Evolutionary conservation across 2,888 invertebrate genomes (phyloP).

Genomic region (Eremobia ochroleuca): DNA sequence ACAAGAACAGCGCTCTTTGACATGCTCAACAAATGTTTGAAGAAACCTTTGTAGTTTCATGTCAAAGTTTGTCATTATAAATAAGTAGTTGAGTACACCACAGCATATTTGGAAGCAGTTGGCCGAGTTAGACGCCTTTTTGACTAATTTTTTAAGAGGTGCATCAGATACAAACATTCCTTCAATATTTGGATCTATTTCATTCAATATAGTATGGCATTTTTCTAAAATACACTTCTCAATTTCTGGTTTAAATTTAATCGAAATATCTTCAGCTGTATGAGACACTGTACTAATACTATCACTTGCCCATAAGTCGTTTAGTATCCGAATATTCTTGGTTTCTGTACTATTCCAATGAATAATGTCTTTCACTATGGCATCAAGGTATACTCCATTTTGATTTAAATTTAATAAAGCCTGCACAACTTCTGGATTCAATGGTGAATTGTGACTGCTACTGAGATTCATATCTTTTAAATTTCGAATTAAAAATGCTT

Average conservation of each 20-base stretch:
- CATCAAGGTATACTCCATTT: conserved; percentile 65
- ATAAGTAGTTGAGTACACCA: conserved; percentile 80
- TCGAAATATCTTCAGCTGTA: conserved; percentile 75
- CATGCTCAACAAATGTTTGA: conserved; percentile 72
- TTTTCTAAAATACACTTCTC: conserved; percentile 77
- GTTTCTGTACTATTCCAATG: conserved; percentile 69
- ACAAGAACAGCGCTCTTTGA: conserved; percentile 71
- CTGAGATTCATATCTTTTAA: conserved; percentile 75
- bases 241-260: conserved; percentile 82
- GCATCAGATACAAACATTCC: conserved; percentile 66
- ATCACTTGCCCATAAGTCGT: conserved; percentile 77
- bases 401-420: conserved; percentile 82
- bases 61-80: conserved; percentile 79
- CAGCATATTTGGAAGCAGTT: conserved; percentile 83
- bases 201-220: conserved; percentile 69
- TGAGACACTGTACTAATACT: conserved; percentile 35
- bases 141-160: conserved; percentile 70
- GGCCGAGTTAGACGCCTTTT: conserved; percentile 76
- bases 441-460: conserved; percentile 68
- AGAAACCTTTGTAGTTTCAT: conserved; percentile 74
- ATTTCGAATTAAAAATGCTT: conserved; percentile 80
- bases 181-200: conserved; percentile 64
- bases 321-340: conserved; percentile 73
- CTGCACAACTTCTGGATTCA: conserved; percentile 82
- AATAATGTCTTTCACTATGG: conserved; percentile 75